Evolutionary conservation across 2,797 vertebrate genomes (phyloP), one percentile per base, ranked within the genome.

Genomic region (Loriculus beryllinus): DNA sequence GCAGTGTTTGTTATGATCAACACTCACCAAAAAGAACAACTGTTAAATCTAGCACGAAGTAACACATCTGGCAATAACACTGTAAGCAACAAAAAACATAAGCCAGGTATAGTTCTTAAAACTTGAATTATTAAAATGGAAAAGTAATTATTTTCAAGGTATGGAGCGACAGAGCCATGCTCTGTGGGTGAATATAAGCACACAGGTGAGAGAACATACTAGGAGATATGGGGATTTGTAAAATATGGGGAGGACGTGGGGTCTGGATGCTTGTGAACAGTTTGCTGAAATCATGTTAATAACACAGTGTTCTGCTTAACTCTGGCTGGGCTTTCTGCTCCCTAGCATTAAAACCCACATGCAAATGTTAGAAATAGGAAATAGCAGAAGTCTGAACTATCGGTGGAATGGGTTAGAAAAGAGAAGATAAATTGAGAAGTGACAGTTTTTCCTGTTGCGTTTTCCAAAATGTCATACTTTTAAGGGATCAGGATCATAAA

Each of bases 371-470:
- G 40, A 57, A 76, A 65, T 1, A 15, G 11, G 33, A 56, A 59
- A 26, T 4, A 3, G 8, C 3, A 29, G n/a, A 62, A 75, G 20
- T 54, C 28, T 47, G 29, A 80, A 42, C 3, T 5, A 54, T 17
- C 4, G 2, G 21, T 18, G 29, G 8, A 82, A 2, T 0, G 6
- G 12, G 17, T 6, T 72, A 47, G 47, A 39, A 71, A 84, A 71
- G 18, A 52, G 18, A 65, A 42, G 23, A 28, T 21, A n/a, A 48
- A 37, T 0, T 12, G 18, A 35, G 33, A 37, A 69, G 5, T 25
- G 20, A 7, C 6, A 8, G 4, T 25, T 37, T 54, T 94, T 64
- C 35, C 15, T 8, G 2, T 17, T 20, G 13, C 0, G 0, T n/a
- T 54, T 72, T 72, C 12, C 35, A 21, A 64, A 69, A n/a, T 33